Conservation (phyloP, 2,888 invertebrate genomes). For the Acanthosepion pharaonis region DNA sequence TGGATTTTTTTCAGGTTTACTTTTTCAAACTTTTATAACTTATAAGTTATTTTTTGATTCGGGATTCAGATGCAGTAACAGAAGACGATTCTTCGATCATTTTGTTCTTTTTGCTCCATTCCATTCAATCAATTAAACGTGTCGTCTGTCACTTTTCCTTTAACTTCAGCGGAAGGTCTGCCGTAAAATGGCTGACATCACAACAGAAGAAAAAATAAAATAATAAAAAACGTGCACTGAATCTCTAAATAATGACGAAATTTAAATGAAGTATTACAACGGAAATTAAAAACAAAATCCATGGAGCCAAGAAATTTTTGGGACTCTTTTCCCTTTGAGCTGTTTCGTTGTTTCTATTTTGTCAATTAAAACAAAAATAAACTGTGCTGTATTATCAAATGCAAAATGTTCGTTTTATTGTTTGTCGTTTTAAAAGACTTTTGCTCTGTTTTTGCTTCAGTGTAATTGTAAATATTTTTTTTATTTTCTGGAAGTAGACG, state of each 20-base stretch:
- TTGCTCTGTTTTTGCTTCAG: neutral
- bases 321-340: neutral
- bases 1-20: neutral
- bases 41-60: neutral
- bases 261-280: neutral
- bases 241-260: neutral
- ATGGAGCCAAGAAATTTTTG: neutral
- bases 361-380: neutral
- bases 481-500: neutral
- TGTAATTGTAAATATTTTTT: neutral
- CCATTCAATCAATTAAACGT: neutral
- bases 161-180: neutral
- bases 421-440: neutral
- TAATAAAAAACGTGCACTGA: neutral
- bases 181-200: neutral
- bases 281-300: neutral
- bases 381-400: neutral
- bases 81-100: neutral
- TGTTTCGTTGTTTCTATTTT: neutral
- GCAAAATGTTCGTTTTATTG: neutral
- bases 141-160: neutral
- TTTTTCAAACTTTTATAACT: neutral
- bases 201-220: neutral
- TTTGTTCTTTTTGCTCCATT: neutral
- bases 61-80: neutral